Base-by-base conservation (phyloP, 2,797 vertebrate species). In the Rhabdomys pumilio region DNA sequence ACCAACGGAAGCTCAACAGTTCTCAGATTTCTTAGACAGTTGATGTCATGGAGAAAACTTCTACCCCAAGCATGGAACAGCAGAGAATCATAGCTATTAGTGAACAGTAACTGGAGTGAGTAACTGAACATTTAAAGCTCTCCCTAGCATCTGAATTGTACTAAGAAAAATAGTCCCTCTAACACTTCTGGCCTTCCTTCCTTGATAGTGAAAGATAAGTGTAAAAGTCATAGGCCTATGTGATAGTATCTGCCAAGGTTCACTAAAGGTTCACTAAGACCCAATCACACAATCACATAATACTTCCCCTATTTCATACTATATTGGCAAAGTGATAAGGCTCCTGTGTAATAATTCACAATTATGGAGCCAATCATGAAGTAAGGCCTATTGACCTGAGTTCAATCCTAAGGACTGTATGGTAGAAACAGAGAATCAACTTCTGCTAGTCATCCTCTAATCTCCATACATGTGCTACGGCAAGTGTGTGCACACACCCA, bases 201-300 rank as follows among this genome's bases (percentile, higher is more conserved):
- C 38, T 93, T 34, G 89, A 63, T 47, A 88, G 31, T 41, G 7
- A 80, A 53, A 26, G 15, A 17, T 85, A 38, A 22, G 29, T 59
- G 44, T 53, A 61, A 94, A 95, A 31, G 72, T 67, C 14, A 95
- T 22, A 85, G 77, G 24, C 13, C 83, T 44, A 50, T 88, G 6
- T 65, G 55, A 72, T 55, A 15, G 69, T 24, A 80, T 75, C 17
- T 88, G 50, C 14, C 55, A 41, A 75, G 20, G 7, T 1, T 69
- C 38, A 85, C 26, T 57, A 89, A 81, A 87, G 81, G 38, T 38
- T 38, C 4, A 15, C 31, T 59, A 44, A 92, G 72, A 91, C 67
- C 15, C n/a, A 83, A 90, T 41, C 13, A 50, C 11, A 90, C 59
- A 55, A 89, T 20, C 73, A 67, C 12, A 82, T 14, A 86, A 61